These are phyloP conservation scores for Pygoscelis antarcticus DNA, from an alignment of 2,113 vertebrate species.

Conservation along the genomic window DNA sequence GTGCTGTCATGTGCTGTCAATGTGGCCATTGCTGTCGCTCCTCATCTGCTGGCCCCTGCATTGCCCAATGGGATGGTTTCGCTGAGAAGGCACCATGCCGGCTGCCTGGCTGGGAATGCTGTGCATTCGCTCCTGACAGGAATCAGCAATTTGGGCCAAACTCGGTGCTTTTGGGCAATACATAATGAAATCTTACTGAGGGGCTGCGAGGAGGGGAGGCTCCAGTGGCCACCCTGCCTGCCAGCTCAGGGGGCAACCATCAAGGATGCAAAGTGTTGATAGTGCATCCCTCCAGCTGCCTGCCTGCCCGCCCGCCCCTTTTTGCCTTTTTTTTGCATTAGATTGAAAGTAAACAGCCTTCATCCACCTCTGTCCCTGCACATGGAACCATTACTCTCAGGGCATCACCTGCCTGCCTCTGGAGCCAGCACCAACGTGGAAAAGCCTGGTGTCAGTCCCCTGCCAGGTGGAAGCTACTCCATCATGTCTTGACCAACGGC, in stretches of 20 bases:
- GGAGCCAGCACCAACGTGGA: background rate
- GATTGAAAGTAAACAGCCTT: background rate
- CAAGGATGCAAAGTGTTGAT: background rate
- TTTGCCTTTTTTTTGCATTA: background rate
- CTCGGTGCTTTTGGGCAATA: background rate
- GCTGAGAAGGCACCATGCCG: background rate
- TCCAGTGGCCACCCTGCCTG: background rate
- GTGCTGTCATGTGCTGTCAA: background rate
- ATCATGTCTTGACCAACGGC: background rate
- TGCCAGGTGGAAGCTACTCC: background rate
- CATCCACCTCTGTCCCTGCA: accelerated
- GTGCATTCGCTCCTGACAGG: background rate
- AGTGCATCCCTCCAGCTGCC: background rate
- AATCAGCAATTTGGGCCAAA: background rate
- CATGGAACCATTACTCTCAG: background rate
- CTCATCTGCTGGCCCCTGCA: background rate
- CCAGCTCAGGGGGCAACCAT: background rate
- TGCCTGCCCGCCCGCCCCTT: background rate
- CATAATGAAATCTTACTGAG: background rate
- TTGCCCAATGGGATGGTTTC: background rate
- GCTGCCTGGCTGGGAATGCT: background rate
- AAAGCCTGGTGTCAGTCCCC: background rate
- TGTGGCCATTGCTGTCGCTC: too few relatives aligned
- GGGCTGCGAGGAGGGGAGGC: background rate
- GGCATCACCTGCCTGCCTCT: background rate